These are phyloP conservation scores for Herpailurus yagouaroundi DNA, from an alignment of 2,113 vertebrate genomes.

Conservation along the genomic window DNA sequence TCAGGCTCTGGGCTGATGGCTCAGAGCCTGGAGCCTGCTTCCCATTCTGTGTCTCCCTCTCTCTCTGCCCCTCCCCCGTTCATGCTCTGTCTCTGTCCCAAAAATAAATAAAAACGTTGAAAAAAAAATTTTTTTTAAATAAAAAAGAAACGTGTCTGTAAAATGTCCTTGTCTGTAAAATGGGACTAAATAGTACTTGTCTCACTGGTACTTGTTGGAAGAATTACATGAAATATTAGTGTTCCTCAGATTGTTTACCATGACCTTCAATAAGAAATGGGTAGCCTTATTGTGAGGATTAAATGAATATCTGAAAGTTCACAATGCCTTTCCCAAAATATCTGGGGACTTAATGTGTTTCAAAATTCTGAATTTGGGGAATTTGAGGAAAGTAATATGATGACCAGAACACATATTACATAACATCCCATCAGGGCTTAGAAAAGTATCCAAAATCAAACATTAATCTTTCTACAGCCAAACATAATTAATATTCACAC, in stretches of 20 bases:
- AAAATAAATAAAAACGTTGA: no score
- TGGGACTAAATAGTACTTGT: not conserved
- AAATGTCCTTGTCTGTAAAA: not conserved
- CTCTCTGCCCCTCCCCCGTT: no score
- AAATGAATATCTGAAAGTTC: not conserved
- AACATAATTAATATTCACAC: not conserved
- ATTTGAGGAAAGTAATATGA: not conserved
- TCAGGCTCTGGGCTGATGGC: no score
- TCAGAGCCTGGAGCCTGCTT: no score
- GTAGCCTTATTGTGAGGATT: not conserved
- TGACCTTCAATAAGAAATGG: not conserved
- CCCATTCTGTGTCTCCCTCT: no score
- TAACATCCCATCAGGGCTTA: not conserved
- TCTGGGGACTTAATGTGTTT: not conserved
- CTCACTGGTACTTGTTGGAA: not conserved
- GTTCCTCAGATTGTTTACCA: not conserved
- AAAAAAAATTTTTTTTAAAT: no score
- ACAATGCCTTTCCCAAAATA: not conserved
- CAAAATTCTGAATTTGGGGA: not conserved
- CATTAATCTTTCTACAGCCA: not conserved
- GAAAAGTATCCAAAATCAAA: not conserved
- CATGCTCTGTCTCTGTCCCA: no score
- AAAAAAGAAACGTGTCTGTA: not conserved
- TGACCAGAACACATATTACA: not conserved
- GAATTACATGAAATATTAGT: not conserved